Evolutionary conservation across 2,113 vertebrate genomes (phyloP).

Genomic region (Spermophilus dauricus): DNA sequence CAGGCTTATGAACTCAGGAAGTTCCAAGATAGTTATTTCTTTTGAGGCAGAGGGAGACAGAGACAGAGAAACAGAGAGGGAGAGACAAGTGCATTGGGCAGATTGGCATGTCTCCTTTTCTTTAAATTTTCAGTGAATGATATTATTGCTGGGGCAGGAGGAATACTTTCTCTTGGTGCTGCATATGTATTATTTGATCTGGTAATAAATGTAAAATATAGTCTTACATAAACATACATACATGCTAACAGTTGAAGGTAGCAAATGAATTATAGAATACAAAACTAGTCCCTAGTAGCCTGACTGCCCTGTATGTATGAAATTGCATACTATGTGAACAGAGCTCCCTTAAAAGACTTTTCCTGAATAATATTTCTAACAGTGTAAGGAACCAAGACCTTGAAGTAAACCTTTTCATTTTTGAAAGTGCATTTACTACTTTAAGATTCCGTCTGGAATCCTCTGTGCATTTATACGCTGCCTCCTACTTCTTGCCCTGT

Average conservation of each 20-base stretch:
- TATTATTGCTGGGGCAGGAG: constrained; percentile 32
- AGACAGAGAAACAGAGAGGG: neutral
- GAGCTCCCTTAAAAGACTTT: constrained; percentile 77
- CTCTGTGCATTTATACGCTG: constrained; percentile 74
- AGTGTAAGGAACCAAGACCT: constrained; percentile 76
- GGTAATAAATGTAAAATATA: constrained; percentile 80
- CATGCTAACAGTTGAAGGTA: constrained; percentile 64
- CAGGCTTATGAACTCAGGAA: constrained; percentile 62
- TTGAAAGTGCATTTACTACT: constrained; percentile 83
- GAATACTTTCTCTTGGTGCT: constrained; percentile 25
- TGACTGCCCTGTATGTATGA: constrained; percentile 64
- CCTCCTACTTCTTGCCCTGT: constrained; percentile 79
- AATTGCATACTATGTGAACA: constrained; percentile 74
- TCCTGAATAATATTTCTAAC: constrained; percentile 82
- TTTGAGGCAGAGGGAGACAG: constrained; percentile 2
- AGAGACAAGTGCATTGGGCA: neutral
- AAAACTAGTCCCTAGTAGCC: constrained; percentile 58
- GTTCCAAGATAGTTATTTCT: constrained; percentile 54
- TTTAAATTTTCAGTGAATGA: constrained; percentile 74
- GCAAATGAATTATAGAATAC: constrained; percentile 76
- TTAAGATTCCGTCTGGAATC: constrained; percentile 83
- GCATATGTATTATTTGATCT: constrained; percentile 76
- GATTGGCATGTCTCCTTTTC: constrained; percentile 49
- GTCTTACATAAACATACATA: constrained; percentile 73
- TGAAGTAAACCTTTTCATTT: constrained; percentile 85